These are phyloP conservation scores for Palaemon carinicauda DNA, from an alignment of 1,140 invertebrate species.

Conservation along the genomic window DNA sequence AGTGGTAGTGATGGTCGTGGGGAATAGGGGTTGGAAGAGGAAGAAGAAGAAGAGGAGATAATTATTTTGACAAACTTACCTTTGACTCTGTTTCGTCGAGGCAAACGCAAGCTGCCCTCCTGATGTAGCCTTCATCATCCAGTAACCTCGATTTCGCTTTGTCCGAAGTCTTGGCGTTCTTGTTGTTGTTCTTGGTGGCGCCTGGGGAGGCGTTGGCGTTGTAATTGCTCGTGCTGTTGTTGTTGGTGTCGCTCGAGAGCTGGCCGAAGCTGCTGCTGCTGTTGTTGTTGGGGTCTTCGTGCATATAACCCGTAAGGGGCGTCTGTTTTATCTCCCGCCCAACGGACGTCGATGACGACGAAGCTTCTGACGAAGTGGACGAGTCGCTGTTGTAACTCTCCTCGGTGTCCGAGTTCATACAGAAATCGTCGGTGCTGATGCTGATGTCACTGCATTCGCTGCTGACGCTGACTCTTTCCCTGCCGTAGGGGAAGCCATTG, in stretches of 20 bases:
- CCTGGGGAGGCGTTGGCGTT: background rate
- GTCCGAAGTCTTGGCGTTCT: background rate
- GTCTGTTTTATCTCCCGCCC: too few species aligned
- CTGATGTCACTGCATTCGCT: too few species aligned
- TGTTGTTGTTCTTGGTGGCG: background rate
- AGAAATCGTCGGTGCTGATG: too few species aligned
- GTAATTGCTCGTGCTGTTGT: background rate
- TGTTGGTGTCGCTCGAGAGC: background rate
- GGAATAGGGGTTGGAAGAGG: background rate
- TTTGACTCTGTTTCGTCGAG: constrained; percentile 38
- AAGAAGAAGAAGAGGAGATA: background rate
- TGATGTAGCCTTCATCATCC: constrained; percentile 40
- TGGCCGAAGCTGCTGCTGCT: background rate
- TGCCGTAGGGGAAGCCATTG: too few species aligned
- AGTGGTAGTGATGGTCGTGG: too few species aligned
- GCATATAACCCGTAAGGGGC: too few species aligned
- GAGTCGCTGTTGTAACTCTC: too few species aligned
- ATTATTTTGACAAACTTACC: background rate
- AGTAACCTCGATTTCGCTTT: constrained; percentile 1
- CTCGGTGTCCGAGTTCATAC: too few species aligned
- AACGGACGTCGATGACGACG: too few species aligned
- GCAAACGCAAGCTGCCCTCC: constrained; percentile 41
- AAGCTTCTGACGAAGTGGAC: too few species aligned
- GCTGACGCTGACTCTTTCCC: too few species aligned
- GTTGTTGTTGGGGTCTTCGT: background rate